A percentile compares a stretch with the other conserved stretches of the same genome.
Evolutionary conservation across 1,140 invertebrate species (phyloP).

Genomic region (Penaeus japonicus): DNA sequence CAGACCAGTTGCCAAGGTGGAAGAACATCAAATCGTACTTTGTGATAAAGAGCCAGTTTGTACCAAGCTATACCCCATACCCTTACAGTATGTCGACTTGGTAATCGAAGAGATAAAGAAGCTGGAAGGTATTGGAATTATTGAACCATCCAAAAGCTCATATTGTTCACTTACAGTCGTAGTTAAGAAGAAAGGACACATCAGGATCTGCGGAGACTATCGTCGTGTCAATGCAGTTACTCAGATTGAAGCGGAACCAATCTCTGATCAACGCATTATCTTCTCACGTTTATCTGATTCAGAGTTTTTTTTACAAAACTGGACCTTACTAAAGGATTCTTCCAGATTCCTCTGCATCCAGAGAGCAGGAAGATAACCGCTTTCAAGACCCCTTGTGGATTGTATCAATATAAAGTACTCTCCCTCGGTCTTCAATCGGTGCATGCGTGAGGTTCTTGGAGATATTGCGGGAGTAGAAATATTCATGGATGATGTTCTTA

Average conservation of each 20-base stretch:
- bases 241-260: neutral
- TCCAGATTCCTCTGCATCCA: neutral
- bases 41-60: no score
- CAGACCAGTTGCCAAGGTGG: no score
- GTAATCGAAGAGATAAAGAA: neutral
- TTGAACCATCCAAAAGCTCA: neutral
- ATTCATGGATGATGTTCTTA: no score
- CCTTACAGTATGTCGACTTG: neutral
- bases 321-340: neutral
- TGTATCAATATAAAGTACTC: no score
- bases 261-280: no score
- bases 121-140: neutral
- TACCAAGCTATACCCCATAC: neutral
- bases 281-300: neutral
- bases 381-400: neutral
- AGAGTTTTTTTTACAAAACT: neutral
- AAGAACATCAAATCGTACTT: no score
- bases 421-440: no score
- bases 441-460: no score
- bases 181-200: neutral
- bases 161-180: neutral
- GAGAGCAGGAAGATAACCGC: neutral
- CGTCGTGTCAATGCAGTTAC: neutral
- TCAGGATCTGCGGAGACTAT: neutral
- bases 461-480: no score